Percentiles rank a stretch among this genome's conserved stretches.
Evolutionary conservation across 1,140 invertebrate genomes (phyloP).

Genomic region (Ostrea edulis): DNA sequence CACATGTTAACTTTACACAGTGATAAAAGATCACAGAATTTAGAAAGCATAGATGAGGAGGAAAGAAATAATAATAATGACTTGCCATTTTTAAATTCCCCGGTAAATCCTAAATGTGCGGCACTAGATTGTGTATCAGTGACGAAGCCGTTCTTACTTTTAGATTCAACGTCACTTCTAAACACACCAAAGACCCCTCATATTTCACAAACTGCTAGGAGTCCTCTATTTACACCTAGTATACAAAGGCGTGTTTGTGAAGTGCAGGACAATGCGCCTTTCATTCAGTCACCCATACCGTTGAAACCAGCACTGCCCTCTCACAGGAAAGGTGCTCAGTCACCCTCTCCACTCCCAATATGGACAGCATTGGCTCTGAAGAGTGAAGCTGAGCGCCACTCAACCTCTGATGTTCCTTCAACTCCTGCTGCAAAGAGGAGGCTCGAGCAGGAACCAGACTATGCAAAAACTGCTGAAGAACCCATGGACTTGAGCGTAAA

Average conservation of each 20-base stretch:
- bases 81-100: not conserved
- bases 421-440: not conserved
- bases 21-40: not conserved
- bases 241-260: not conserved
- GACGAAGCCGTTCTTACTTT: not conserved
- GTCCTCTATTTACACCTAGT: not conserved
- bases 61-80: constrained; percentile 27
- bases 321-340: not conserved
- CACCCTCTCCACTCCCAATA: constrained; percentile 38
- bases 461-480: constrained; percentile 8
- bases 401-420: not conserved
- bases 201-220: not conserved
- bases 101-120: not conserved
- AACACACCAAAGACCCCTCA: constrained; percentile 23
- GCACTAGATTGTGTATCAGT: not conserved
- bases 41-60: not conserved
- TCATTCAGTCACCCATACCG: constrained; percentile 1
- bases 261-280: not conserved
- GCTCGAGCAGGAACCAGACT: not conserved
- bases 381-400: constrained; percentile 7
- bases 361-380: constrained; percentile 49
- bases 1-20: not conserved
- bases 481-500: constrained; percentile 8
- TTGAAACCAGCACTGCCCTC: not conserved
- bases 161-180: not conserved